Percentiles rank a stretch among this genome's conserved stretches.
phyloP scores from a whole-genome alignment of 2,113 vertebrate genomes.

The Struthidea cinerea region DNA sequence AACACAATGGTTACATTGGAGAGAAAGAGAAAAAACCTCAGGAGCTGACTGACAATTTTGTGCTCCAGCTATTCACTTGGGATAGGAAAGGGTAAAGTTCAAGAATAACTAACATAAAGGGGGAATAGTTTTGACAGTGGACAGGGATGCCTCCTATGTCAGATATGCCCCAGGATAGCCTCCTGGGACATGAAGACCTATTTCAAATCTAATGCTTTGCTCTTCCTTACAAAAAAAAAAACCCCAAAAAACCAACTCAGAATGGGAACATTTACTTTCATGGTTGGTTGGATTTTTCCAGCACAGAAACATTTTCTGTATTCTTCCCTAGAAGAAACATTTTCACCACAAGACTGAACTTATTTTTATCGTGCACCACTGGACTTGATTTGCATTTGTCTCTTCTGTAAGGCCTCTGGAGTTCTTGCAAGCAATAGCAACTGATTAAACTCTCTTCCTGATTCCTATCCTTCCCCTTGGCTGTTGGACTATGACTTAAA shows the following conservation, averaged over 20 bases:
- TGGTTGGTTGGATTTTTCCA: neutral
- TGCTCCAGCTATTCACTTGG: neutral
- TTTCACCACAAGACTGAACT: neutral
- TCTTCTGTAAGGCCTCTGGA: neutral
- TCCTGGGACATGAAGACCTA: neutral
- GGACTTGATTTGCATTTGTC: neutral
- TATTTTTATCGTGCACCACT: neutral
- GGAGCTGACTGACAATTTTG: neutral
- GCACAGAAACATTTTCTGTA: neutral
- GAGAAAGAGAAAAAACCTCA: neutral
- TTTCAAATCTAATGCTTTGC: neutral
- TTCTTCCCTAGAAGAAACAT: neutral
- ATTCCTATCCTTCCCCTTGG: neutral
- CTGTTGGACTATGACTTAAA: neutral
- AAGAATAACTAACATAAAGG: neutral
- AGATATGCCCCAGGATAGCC: neutral
- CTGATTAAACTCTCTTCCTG: neutral
- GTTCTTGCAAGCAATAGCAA: neutral
- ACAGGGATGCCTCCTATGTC: neutral
- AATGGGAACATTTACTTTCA: neutral
- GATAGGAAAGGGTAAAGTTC: neutral
- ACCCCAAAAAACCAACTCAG: neutral
- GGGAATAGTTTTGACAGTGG: neutral
- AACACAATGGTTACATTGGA: neutral
- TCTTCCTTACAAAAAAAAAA: neutral